These are phyloP conservation scores for Halichoeres trimaculatus DNA, from an alignment of 2,113 vertebrate species.

Conservation along the genomic window DNA sequence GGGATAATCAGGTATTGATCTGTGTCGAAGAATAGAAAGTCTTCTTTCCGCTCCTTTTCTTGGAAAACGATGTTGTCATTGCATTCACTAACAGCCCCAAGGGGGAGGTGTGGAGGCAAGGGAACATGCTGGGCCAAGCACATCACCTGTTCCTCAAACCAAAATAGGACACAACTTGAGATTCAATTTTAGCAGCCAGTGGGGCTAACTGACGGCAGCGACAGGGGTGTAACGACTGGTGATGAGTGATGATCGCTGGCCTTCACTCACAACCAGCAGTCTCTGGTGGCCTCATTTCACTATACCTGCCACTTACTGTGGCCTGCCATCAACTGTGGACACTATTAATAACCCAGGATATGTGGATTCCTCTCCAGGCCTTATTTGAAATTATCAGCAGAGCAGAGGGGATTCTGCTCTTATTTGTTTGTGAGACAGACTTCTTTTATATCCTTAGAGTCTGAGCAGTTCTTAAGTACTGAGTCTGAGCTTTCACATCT, in stretches of 20 bases:
- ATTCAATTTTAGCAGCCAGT: conserved; percentile 81
- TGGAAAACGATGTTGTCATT: conserved; percentile 70
- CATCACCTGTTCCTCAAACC: conserved; percentile 80
- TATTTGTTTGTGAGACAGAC: conserved; percentile 23
- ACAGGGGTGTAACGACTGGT: conserved; percentile 60
- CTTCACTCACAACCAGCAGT: conserved; percentile 64
- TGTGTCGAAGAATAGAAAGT: neutral
- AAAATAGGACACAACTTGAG: conserved; percentile 83
- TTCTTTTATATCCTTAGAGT: conserved; percentile 25
- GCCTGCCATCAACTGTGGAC: conserved; percentile 41
- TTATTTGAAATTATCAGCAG: conserved; percentile 42
- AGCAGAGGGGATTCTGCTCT: conserved; percentile 10
- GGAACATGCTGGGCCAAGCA: conserved; percentile 60
- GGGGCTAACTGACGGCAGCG: conserved; percentile 43
- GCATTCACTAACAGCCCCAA: conserved; percentile 69
- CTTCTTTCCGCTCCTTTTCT: conserved; percentile 61
- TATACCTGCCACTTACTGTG: conserved; percentile 70
- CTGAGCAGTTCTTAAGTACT: conserved; percentile 5
- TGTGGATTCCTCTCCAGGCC: conserved; percentile 44
- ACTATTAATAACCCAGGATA: conserved; percentile 67
- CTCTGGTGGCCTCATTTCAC: conserved; percentile 63
- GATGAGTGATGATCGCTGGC: conserved; percentile 77
- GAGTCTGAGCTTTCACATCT: conserved; percentile 16
- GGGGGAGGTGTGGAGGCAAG: conserved; percentile 65
- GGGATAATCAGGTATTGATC: conserved; percentile 61